Evolutionary conservation across 2,797 vertebrate genomes (phyloP).

Genomic region (Esox masquinongy): DNA sequence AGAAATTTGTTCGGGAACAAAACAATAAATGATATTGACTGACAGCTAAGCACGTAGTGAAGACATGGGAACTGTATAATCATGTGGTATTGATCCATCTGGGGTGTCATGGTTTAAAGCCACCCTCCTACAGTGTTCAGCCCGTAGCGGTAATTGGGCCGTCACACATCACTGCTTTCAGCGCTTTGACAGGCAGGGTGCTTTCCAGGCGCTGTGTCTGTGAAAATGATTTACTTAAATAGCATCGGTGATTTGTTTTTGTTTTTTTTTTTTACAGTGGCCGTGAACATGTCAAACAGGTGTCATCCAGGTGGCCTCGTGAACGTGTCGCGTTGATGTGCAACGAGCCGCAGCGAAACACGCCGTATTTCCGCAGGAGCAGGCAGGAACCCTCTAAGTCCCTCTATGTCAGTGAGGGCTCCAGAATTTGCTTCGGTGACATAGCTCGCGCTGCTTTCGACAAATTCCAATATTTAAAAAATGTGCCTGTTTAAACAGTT

Average conservation of each 20-base stretch:
- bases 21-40: conserved; percentile 13
- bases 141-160: neutral
- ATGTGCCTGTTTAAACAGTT: neutral
- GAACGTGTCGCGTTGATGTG: neutral
- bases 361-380: too few relatives aligned
- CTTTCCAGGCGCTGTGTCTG: neutral
- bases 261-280: neutral
- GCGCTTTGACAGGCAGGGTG: neutral
- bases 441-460: neutral
- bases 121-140: neutral
- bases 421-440: neutral
- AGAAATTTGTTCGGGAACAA: conserved; percentile 2
- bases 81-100: conserved; percentile 14
- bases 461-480: neutral
- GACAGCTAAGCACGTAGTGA: neutral
- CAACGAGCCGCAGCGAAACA: too few relatives aligned
- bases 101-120: neutral
- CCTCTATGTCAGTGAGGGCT: neutral
- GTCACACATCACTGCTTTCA: neutral
- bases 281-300: neutral
- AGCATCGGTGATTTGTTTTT: neutral
- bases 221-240: neutral
- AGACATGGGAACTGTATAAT: conserved; percentile 18
- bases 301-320: neutral
- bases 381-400: neutral